These are phyloP conservation scores for Lycaon pictus DNA, from an alignment of 2,113 vertebrate species.

Conservation along the genomic window DNA sequence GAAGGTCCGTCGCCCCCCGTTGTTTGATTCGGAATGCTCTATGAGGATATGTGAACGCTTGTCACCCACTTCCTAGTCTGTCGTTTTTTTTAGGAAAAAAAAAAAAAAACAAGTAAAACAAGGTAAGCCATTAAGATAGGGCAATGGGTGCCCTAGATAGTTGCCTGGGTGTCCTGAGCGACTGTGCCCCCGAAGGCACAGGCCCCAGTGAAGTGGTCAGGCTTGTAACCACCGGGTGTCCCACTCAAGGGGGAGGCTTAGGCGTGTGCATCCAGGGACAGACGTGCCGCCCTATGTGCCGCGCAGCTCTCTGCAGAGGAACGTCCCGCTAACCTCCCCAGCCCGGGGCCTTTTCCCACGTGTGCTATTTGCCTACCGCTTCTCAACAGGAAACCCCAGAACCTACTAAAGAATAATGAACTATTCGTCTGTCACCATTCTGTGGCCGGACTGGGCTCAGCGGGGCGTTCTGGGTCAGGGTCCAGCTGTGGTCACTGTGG, in stretches of 20 bases:
- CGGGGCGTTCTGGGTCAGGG: rapidly evolving
- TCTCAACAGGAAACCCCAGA: not conserved
- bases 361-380: not conserved
- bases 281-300: rapidly evolving
- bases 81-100: not conserved
- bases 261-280: not conserved
- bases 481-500: not conserved
- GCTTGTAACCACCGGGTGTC: not conserved
- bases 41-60: not conserved
- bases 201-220: not conserved
- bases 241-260: no score
- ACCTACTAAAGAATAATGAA: not conserved
- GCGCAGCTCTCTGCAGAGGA: not conserved
- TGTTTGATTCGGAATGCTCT: not conserved
- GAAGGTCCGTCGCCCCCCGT: no score
- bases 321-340: rapidly evolving
- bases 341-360: not conserved
- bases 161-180: not conserved
- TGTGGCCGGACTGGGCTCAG: not conserved
- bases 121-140: not conserved
- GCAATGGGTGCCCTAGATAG: no score
- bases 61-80: not conserved
- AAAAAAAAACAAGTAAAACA: not conserved
- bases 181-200: not conserved
- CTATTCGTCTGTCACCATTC: no score